These are phyloP conservation scores for Drosophila lacteicornis DNA, from an alignment of 1,140 invertebrate genomes.

Conservation along the genomic window DNA sequence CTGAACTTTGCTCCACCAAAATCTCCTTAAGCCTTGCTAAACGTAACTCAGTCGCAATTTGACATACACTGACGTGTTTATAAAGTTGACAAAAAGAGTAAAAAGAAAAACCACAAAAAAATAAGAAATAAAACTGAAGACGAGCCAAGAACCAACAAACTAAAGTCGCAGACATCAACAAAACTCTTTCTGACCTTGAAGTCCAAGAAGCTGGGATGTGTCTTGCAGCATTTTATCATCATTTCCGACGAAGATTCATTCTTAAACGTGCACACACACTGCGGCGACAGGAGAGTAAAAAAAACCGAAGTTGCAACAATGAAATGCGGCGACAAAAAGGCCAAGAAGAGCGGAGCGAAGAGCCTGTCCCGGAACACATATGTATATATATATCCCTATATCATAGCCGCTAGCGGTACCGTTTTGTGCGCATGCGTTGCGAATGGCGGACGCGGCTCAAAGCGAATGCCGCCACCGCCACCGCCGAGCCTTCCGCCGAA, in stretches of 20 bases:
- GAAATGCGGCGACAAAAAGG: constrained; percentile 81
- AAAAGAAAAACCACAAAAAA: constrained; percentile 33
- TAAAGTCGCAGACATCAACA: constrained; percentile 30
- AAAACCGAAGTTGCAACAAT: constrained; percentile 66
- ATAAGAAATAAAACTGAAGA: constrained; percentile 1
- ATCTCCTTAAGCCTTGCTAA: constrained; percentile 27
- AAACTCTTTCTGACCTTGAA: constrained; percentile 75
- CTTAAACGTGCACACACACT: constrained; percentile 60
- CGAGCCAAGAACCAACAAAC: constrained; percentile 10
- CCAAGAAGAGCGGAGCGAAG: background rate
- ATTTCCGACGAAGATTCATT: constrained; percentile 77
- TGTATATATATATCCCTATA: constrained; percentile 38
- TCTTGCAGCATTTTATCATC: constrained; percentile 67
- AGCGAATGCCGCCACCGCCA: constrained; percentile 79
- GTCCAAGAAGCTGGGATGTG: constrained; percentile 38
- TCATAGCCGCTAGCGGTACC: constrained; percentile 82
- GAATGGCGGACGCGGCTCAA: constrained; percentile 78
- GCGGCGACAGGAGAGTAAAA: constrained; percentile 19
- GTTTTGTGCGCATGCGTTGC: constrained; percentile 85
- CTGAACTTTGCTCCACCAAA: background rate
- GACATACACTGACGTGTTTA: constrained; percentile 73
- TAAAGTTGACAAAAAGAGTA: constrained; percentile 47
- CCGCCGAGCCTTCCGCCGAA: constrained; percentile 37
- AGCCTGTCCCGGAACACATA: constrained; percentile 6
- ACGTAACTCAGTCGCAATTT: constrained; percentile 73